phyloP scores from a whole-genome alignment of 2,888 invertebrate genomes.

The Punctoribates punctum region DNA sequence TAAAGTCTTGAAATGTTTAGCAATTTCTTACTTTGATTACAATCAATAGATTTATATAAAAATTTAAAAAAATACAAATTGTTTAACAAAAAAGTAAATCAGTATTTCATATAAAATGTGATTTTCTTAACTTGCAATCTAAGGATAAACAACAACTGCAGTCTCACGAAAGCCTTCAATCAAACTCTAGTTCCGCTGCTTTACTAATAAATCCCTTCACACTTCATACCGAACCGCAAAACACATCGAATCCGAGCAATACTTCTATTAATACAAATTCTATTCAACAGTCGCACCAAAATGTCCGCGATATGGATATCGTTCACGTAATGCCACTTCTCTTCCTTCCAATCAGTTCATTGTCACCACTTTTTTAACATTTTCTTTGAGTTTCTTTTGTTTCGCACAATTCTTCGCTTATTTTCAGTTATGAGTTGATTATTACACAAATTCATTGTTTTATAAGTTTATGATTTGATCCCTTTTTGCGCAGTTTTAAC shows the following conservation, averaged over 20 bases:
- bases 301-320: slow-evolving; percentile 49
- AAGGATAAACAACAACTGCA: slow-evolving; percentile 18
- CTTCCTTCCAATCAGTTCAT: no score
- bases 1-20: no score
- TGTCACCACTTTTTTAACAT: not conserved
- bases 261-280: not conserved
- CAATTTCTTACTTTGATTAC: no score
- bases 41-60: no score
- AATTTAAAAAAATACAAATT: no score
- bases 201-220: slow-evolving; percentile 32
- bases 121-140: not conserved
- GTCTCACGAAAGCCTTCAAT: slow-evolving; percentile 7
- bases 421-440: no score
- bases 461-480: no score
- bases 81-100: no score
- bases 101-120: not conserved
- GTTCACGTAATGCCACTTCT: slow-evolving; percentile 46
- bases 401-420: not conserved
- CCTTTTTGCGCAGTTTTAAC: no score
- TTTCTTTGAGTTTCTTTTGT: not conserved
- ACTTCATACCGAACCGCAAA: slow-evolving; percentile 43
- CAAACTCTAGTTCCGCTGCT: slow-evolving; percentile 6
- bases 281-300: slow-evolving; percentile 44
- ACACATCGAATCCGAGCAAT: slow-evolving; percentile 30
- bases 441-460: no score